Base-by-base conservation (phyloP, 2,888 invertebrate genomes). In the Rhagophthalmus giganteus region DNA sequence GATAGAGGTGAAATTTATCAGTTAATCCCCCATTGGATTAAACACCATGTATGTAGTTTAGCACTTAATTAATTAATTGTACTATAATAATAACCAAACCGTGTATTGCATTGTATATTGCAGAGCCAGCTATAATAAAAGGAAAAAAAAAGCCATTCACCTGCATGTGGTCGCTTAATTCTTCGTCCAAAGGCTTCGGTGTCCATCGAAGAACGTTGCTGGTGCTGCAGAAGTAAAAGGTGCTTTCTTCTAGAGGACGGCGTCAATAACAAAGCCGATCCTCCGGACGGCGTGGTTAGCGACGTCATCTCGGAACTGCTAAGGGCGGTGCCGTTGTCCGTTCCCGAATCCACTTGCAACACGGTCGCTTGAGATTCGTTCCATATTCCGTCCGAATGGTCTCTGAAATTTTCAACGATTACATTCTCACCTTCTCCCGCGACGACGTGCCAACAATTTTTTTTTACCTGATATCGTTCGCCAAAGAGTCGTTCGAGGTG, bases 341-440 rank as follows among this genome's bases (percentile, higher is more conserved):
- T 83, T 28, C 82, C 82, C 9, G 84, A 84, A 67, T 88, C 89
- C 1, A 83, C 82, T 74, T 87, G 88, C 24, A 90, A 78, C 9
- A 91, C 88, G 1, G 90, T 91, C 5, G 87, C 86, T 76, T 92
- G 91, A 7, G 91, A 91, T 76, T 91, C 91, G 74, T 91, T 92
- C 90, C 91, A 91, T 66, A 89, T 85, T 37, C 88, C 87, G 69
- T 92, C 91, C 33, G 90, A 90, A 72, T 90, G 90, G 71, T 91
- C 91, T 66, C 88, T 78, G 15, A 77, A 12, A 45, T 15, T 32
- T 26, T 37, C 3, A 26, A 9, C 5, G n/a, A n/a, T n/a, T n/a
- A n/a, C n/a, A n/a, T n/a, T n/a, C n/a, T n/a, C n/a, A n/a, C n/a
- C n/a, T n/a, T n/a, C n/a, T n/a, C n/a, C n/a, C n/a, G n/a, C n/a